A percentile compares a stretch with the other conserved stretches of the same genome.
phyloP scores from a whole-genome alignment of 1,140 invertebrate genomes.

The Aporrectodea caliginosa region DNA sequence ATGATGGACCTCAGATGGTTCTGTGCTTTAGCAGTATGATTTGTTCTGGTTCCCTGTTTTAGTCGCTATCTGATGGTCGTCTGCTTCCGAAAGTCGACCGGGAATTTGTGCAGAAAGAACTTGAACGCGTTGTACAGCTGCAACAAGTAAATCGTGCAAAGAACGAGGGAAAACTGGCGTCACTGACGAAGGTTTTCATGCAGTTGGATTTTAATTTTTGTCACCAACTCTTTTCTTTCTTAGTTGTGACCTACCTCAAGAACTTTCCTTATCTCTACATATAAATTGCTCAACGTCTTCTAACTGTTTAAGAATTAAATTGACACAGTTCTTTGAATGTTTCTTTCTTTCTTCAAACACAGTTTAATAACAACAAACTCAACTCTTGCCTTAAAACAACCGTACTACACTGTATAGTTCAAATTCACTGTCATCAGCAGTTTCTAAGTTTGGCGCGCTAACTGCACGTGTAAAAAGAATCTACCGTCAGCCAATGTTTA shows the following conservation, averaged over 20 bases:
- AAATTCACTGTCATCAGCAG: no score
- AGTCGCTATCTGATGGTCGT: neutral
- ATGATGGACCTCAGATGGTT: no score
- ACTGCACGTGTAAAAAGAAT: no score
- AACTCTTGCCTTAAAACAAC: no score
- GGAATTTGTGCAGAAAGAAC: neutral
- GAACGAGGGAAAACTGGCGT: neutral
- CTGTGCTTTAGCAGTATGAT: no score
- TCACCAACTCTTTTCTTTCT: neutral
- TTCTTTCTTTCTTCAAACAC: no score
- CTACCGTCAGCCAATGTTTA: no score
- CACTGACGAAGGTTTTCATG: neutral
- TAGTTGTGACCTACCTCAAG: neutral
- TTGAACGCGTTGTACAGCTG: neutral
- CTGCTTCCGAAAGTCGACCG: neutral
- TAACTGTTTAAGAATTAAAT: neutral
- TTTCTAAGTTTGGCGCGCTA: no score
- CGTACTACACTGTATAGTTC: no score
- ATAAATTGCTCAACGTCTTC: neutral
- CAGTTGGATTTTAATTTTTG: neutral
- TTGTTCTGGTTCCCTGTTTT: neutral
- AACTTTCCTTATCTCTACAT: neutral
- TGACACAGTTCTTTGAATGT: neutral
- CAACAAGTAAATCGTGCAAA: neutral
- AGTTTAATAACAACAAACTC: no score